phyloP scores from a whole-genome alignment of 2,113 vertebrate genomes.

The Semnornis frantzii region DNA sequence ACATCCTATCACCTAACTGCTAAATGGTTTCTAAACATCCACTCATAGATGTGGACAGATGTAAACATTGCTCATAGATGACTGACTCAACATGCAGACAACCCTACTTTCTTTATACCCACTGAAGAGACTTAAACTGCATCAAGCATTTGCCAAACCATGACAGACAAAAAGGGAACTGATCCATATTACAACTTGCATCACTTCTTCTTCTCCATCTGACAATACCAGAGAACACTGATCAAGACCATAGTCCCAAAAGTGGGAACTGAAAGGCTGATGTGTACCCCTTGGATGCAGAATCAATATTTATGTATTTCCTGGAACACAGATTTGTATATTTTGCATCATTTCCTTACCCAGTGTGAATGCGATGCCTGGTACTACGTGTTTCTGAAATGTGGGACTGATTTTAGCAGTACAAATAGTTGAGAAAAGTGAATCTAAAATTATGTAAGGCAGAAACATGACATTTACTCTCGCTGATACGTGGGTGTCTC shows the following conservation, averaged over 20 bases:
- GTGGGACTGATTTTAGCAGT: not conserved
- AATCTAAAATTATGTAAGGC: not conserved
- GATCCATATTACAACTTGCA: not conserved
- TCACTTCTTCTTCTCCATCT: not conserved
- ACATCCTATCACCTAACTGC: not conserved
- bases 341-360: not conserved
- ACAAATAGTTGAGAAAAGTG: not conserved
- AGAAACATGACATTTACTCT: not conserved
- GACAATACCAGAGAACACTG: not conserved
- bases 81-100: not conserved
- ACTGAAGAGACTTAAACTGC: not conserved
- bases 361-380: not conserved
- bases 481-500: not conserved
- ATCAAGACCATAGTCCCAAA: rapidly evolving
- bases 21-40: not conserved
- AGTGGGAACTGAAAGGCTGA: not conserved
- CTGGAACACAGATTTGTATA: not conserved
- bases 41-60: not conserved
- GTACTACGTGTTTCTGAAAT: not conserved
- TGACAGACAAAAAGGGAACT: not conserved
- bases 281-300: not conserved
- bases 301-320: not conserved
- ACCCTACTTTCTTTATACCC: not conserved
- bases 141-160: not conserved
- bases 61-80: not conserved